Base-by-base conservation (phyloP, 2,797 vertebrate genomes). In the Rhynchonycteris naso region DNA sequence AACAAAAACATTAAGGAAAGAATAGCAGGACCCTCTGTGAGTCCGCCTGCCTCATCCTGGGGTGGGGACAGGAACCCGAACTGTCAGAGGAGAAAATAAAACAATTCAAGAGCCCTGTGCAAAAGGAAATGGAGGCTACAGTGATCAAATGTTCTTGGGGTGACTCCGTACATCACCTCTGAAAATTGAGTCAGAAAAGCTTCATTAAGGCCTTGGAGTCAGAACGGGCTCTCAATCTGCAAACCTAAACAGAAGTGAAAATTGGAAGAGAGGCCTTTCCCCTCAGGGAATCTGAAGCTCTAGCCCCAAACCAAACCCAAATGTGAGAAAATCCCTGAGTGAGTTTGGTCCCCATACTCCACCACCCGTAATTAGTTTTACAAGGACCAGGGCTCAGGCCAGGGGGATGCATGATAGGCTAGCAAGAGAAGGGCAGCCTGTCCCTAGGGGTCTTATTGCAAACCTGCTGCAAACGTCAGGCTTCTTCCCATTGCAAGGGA, bases 1-100 rank as follows among this genome's bases (percentile, higher is more conserved):
- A 97, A 97, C 96, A 98, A 95, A 97, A 98, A 93, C 96, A 96
- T 97, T 97, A 97, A 95, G 91, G 30, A 88, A 96, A 97, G 89
- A 97, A 92, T 95, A 97, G 95, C 3, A 96, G 97, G 95, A 95
- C 97, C 78, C 95, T 95, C 96, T 97, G 97, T 97, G 94, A 98
- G 97, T 58, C 93, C 94, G 96, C 88, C 4, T 75, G 89, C 88
- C 94, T 68, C 84, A 47, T 71, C 91, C 87, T 69, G 38, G 15
- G 52, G 56, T 72, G 33, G 86, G 84, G 93, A 75, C 76, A 92
- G 94, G 96, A 97, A 95, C 95, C 90, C 90, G 82, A 97, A 93
- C 90, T 97, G 97, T 94, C 94, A 56, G 92, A 81, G 69, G 83
- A 71, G 72, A 0, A 19, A 92, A n/a, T n/a, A n/a, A 94, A 82